These are phyloP conservation scores for Aelia acuminata DNA, from an alignment of 2,888 invertebrate species.

Conservation along the genomic window DNA sequence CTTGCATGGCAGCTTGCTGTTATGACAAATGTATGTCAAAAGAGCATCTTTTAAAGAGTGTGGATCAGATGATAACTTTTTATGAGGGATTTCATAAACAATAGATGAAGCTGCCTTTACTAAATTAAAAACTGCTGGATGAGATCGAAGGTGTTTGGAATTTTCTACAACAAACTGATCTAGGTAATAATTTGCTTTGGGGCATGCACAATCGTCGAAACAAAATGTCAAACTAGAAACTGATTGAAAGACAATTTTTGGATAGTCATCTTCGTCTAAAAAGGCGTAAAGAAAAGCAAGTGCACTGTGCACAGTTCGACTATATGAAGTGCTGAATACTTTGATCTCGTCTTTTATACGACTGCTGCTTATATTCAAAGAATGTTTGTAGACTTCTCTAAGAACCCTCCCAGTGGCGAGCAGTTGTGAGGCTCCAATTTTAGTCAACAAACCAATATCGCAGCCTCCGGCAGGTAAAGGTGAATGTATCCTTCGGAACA, in stretches of 20 bases:
- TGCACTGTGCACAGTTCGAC: constrained; percentile 92
- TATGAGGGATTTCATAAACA: constrained; percentile 78
- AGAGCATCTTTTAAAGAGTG: constrained; percentile 84
- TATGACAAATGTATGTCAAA: constrained; percentile 88
- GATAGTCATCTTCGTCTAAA: constrained; percentile 71
- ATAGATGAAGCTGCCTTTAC: constrained; percentile 78
- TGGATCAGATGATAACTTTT: constrained; percentile 76
- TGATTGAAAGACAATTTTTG: constrained; percentile 79
- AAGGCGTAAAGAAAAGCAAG: constrained; percentile 83
- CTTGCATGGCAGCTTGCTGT: constrained; percentile 82
- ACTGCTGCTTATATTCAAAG: constrained; percentile 77
- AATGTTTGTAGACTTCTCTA: constrained; percentile 70
- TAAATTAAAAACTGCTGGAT: constrained; percentile 81
- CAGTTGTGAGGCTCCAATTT: constrained; percentile 77
- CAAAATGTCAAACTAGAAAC: constrained; percentile 88
- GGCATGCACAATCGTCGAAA: constrained; percentile 87
- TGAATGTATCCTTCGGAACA: constrained; percentile 85
- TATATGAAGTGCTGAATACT: constrained; percentile 85
- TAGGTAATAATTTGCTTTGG: constrained; percentile 76
- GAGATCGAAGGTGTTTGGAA: constrained; percentile 78
- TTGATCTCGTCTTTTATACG: constrained; percentile 74
- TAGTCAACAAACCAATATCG: constrained; percentile 88
- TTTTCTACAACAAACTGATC: constrained; percentile 72
- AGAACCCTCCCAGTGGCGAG: constrained; percentile 82
- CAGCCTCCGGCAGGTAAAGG: constrained; percentile 82